Evolutionary conservation across 1,140 invertebrate species (phyloP), one percentile per base, ranked within the genome.

Genomic region (Drosophila sulfurigaster): DNA sequence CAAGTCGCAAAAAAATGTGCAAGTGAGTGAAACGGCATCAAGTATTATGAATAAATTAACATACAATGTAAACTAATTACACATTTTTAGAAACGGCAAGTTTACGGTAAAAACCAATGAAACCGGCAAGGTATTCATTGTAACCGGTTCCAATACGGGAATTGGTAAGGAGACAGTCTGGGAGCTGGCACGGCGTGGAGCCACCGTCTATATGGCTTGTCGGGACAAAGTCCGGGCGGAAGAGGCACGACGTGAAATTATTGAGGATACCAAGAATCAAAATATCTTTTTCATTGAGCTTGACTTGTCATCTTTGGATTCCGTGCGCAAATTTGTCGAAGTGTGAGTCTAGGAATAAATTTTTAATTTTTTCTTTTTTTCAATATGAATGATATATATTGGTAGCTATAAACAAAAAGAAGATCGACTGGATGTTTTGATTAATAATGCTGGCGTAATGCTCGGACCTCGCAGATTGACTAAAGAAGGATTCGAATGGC

Each of bases 401-500:
- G 7, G 5, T 41, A 82, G 93, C 76, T 95, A 95, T 80, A 95
- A 94, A 91, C 69, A 91, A 91, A 96, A 96, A 90, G 94, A 97
- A 90, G 91, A 94, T 1, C 87, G 94, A 35, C 89, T 98, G 10
- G 94, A 98, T 93, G 94, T 98, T 41, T 93, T 99, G 32, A 96
- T 99, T 62, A 98, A 98, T 91, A 99, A 99, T 93, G 98, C 97
- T n/a, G 97, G 95, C 1, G 95, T 97, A 6, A 97, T 97, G 96
- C 94, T 95, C 79, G 95, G 96, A 59, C 95, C 95, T 2, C 94
- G 94, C 10, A 79, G 83, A 35, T 86, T 94, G 58, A 98, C 97
- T 0, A 94, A 95, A 78, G 97, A 99, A 89, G 97, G 97, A 30
- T 96, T 98, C 82, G 97, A 99, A 93, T 94, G 95, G 81, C 96